These are phyloP conservation scores for Brienomyrus brachyistius DNA, from an alignment of 2,113 vertebrate species.

Conservation along the genomic window DNA sequence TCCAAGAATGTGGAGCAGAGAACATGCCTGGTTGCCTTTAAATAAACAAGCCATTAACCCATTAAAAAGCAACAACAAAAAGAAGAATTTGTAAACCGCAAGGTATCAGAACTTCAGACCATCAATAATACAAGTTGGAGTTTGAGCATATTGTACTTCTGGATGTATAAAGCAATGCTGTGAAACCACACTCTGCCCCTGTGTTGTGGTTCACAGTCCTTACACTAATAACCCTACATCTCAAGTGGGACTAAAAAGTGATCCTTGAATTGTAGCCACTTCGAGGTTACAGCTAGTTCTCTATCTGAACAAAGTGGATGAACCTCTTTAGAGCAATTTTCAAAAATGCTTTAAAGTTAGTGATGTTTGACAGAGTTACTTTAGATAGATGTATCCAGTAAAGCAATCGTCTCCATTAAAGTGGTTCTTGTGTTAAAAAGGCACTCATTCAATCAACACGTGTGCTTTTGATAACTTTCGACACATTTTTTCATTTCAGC, in stretches of 20 bases:
- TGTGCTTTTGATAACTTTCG: neutral
- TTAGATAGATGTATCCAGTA: neutral
- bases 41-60: neutral
- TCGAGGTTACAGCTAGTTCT: neutral
- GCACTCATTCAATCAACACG: neutral
- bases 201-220: neutral
- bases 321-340: neutral
- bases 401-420: neutral
- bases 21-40: neutral
- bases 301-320: constrained; percentile 1
- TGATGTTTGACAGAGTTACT: neutral
- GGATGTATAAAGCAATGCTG: neutral
- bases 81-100: neutral
- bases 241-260: neutral
- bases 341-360: neutral
- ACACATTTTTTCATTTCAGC: neutral
- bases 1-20: neutral
- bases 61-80: neutral
- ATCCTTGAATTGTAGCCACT: neutral
- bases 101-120: neutral
- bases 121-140: neutral
- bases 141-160: neutral
- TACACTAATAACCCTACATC: neutral
- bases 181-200: neutral
- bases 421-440: neutral